Evolutionary conservation across 2,888 invertebrate species (phyloP).

Genomic region (Synergus itoensis): DNA sequence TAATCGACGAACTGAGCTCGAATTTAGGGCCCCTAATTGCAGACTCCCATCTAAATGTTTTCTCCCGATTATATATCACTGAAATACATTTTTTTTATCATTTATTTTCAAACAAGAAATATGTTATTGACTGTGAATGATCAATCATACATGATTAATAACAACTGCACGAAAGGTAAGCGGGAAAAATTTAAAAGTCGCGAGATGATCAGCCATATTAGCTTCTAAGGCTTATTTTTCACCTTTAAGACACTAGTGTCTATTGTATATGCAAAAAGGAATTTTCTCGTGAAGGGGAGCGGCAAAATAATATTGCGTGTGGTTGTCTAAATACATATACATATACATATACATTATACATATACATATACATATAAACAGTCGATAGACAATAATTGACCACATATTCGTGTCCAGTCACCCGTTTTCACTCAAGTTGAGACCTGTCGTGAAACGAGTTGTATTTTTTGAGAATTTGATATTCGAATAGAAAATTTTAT

Average conservation of each 20-base stretch:
- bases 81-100: background rate
- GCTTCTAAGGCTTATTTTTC: background rate
- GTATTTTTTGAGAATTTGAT: background rate
- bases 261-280: background rate
- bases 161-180: background rate
- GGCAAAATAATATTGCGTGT: slow-evolving; percentile 11
- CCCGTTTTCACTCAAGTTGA: background rate
- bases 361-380: background rate
- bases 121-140: background rate
- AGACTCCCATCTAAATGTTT: background rate
- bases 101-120: background rate
- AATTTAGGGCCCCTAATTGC: slow-evolving; percentile 4
- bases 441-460: background rate
- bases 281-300: slow-evolving; percentile 15
- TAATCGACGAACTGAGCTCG: background rate
- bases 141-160: background rate
- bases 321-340: background rate
- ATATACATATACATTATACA: no score
- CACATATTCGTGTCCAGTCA: background rate
- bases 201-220: background rate
- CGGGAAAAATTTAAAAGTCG: background rate
- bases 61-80: background rate
- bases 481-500: background rate
- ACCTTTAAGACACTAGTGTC: slow-evolving; percentile 1
- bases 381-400: slow-evolving; percentile 2